A percentile compares a stretch with the other conserved stretches of the same genome.
These are phyloP conservation scores for Dermochelys coriacea DNA, from an alignment of 2,797 vertebrate species.

Conservation along the genomic window DNA sequence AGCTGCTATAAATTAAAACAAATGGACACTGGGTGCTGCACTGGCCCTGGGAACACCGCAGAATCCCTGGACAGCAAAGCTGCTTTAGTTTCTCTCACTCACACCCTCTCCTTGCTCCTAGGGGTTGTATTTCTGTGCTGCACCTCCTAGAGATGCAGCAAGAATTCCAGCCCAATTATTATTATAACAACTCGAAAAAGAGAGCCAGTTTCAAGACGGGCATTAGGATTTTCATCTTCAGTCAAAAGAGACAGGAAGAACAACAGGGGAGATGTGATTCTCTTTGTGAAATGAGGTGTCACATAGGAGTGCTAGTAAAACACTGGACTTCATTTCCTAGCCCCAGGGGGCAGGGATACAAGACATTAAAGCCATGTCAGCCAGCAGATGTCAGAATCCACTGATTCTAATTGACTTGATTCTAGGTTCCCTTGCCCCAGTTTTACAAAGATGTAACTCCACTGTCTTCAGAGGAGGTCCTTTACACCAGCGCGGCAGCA, in stretches of 20 bases:
- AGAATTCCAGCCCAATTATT: neutral
- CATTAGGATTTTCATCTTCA: neutral
- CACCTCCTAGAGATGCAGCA: neutral
- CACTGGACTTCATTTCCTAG: slow-evolving; percentile 2
- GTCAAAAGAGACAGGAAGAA: neutral
- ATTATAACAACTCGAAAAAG: neutral
- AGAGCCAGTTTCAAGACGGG: neutral
- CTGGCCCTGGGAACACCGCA: neutral
- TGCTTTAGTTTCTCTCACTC: neutral
- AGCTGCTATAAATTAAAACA: neutral
- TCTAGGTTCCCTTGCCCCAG: neutral
- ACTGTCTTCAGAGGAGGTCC: neutral
- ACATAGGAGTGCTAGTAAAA: neutral
- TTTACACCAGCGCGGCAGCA: neutral
- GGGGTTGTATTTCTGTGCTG: neutral
- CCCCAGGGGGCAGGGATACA: neutral
- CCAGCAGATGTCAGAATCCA: neutral
- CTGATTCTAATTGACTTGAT: neutral
- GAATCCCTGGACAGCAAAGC: neutral
- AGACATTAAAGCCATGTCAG: neutral
- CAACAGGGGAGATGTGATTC: neutral
- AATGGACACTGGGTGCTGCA: fast-evolving
- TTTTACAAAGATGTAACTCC: neutral
- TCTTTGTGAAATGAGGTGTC: neutral
- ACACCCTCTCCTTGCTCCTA: neutral